Conservation (phyloP, 2,113 vertebrate species). For the Nannospalax galili region DNA sequence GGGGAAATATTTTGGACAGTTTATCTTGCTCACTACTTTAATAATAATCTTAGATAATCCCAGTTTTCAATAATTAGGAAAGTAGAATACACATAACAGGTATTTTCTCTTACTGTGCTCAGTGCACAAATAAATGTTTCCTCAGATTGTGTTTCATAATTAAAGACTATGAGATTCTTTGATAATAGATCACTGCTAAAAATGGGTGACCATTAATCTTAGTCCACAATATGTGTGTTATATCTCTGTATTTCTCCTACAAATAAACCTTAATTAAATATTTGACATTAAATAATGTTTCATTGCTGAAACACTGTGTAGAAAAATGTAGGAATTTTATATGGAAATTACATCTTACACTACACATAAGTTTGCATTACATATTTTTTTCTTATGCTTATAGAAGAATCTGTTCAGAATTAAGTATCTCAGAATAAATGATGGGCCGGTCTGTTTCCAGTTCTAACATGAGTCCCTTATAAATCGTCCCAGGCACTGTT, state of each 20-base stretch:
- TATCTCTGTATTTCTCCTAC: not conserved
- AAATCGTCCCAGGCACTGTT: not conserved
- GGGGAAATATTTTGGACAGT: not conserved
- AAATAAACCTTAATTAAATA: constrained; percentile 29
- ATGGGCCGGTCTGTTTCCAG: not conserved
- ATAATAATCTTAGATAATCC: not conserved
- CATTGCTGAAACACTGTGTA: constrained; percentile 3
- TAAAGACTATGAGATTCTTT: not conserved
- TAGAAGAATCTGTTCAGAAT: constrained; percentile 48
- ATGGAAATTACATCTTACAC: not conserved
- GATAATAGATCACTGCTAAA: not conserved
- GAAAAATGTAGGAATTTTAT: not conserved
- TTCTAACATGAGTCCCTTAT: not conserved
- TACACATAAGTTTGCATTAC: not conserved
- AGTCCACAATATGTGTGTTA: not conserved
- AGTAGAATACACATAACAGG: not conserved
- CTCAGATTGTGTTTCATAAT: not conserved
- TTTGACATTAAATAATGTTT: constrained; percentile 43
- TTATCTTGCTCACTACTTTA: constrained; percentile 42
- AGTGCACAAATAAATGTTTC: constrained; percentile 38
- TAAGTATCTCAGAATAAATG: constrained; percentile 4
- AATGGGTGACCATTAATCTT: not conserved
- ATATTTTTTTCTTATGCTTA: constrained; percentile 35
- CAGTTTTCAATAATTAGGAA: constrained; percentile 5
- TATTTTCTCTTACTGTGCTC: not conserved